Percentiles rank a stretch among this genome's conserved stretches.
Conservation (phyloP, 2,113 vertebrate species). For the Mellivora capensis region DNA sequence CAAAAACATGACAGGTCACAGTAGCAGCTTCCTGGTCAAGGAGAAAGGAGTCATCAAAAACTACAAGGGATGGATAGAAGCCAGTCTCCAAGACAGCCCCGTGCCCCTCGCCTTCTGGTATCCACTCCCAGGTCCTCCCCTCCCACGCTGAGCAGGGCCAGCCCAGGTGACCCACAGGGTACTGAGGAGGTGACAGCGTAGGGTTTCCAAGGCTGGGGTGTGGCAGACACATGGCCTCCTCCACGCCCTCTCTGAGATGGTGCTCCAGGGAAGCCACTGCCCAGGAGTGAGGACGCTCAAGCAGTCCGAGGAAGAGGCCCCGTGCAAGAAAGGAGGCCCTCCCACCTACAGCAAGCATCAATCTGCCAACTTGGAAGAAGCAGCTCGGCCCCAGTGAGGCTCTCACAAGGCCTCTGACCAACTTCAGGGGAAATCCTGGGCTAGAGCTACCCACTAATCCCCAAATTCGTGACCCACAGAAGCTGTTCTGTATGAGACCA, state of each 20-base stretch:
- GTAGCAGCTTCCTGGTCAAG: not conserved
- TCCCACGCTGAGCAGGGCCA: not conserved
- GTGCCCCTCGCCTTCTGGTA: not conserved
- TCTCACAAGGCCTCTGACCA: not conserved
- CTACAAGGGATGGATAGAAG: rapidly evolving
- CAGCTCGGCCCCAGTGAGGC: not conserved
- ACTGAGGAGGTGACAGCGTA: not conserved
- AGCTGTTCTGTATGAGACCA: not conserved
- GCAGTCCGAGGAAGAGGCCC: not conserved
- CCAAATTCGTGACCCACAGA: not conserved
- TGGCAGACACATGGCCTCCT: not conserved
- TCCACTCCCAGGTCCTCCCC: too few relatives aligned
- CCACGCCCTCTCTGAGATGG: not conserved
- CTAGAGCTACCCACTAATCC: not conserved
- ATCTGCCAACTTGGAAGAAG: not conserved
- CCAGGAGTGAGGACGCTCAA: not conserved
- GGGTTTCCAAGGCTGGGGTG: not conserved
- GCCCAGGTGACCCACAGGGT: not conserved
- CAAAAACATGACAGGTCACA: not conserved
- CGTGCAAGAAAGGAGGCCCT: not conserved
- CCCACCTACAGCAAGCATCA: not conserved
- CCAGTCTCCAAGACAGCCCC: not conserved
- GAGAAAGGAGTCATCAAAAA: not conserved
- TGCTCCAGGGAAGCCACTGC: not conserved
- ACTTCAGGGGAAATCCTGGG: not conserved